Evolutionary conservation across 2,797 vertebrate species (phyloP), one percentile per base, ranked within the genome.

Genomic region (Semaprochilodus insignis): DNA sequence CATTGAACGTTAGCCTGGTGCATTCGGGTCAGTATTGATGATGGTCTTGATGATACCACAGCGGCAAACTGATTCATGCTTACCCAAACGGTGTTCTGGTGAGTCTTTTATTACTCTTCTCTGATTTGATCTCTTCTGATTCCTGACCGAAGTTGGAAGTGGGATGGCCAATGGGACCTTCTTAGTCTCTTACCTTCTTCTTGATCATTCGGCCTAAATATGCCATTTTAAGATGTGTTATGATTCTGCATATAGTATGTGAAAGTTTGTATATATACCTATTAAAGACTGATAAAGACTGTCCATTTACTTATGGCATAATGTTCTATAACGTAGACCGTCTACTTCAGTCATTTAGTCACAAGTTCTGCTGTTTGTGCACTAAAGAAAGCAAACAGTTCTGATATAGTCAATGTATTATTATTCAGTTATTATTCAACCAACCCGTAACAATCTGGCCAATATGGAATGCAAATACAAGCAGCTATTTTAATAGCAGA

Each of bases 21-120:
- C 71, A 93, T 92, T 84, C 90, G 88, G 93, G 92, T 93, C 93
- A 92, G 87, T 81, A 85, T 66, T 73, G 75, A 71, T 76, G 88
- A 88, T 62, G 15, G 44, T 60, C 66, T 72, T 4, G 44, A 16
- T 60, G 72, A 14, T 14, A 23, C 19, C 23, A 66, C 63, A 75
- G 63, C 8, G 25, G 62, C 52, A 74, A 4, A 13, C 34, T n/a
- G 36, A 44, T 34, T 19, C 19, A 7, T 57, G 8, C 31, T 16
- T 36, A 34, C 2, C 27, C n/a, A 27, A 51, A 34, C 25, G 0
- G 72, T 74, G 17, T 19, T 74, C 31, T 34, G 36, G 48, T 65
- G 27, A 71, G 73, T 59, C 16, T 36, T 13, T 59, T 13, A 7
- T n/a, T 0, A 72, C 2, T 71, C 21, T 48, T 48, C 11, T 69